Evolutionary conservation across 2,888 invertebrate genomes (phyloP), one percentile per base, ranked within the genome.

Genomic region (Tetragonisca angustula): DNA sequence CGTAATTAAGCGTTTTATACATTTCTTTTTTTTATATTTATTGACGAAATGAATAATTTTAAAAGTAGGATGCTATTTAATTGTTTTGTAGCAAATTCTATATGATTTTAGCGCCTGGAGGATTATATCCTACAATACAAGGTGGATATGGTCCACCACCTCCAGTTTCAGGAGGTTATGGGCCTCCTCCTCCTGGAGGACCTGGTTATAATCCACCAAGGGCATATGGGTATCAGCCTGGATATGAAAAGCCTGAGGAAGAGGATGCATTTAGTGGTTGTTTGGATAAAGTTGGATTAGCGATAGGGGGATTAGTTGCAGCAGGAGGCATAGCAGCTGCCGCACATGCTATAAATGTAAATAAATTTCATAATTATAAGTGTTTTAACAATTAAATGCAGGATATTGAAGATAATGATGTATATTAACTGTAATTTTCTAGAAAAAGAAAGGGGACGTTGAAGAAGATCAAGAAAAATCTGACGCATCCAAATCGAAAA

Each of bases 261-360:
- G 91, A 92, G 74, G 89, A 90, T 24, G 85, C 87, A 36, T 93
- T 93, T 62, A 89, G 92, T 61, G 91, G 91, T n/a, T 92, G 91
- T 59, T 79, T 94, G 68, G 93, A 94, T 76, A 94, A 94, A 92
- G 92, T 94, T 80, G 94, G 94, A 17, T 77, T 94, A 59, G 94
- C 94, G 21, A 81, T 94, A 62, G 94, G 94, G 43, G 94, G 94
- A 77, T 88, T 94, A 32, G 92, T 93, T 69, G 94, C 94, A 21
- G 94, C 93, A 52, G 94, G 94, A 78, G 94, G 94, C 36, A 93
- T 94, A 54, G 94, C 94, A 50, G 94, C 94, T 32, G 94, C 93
- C 36, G 92, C 94, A 88, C 92, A 93, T 80, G 94, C 94, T 11
- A 84, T 92, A 19, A 93, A 91, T 84, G 94, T 94, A 87, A 0